phyloP scores from a whole-genome alignment of 2,113 vertebrate genomes.

The Ibidorhyncha struthersii region DNA sequence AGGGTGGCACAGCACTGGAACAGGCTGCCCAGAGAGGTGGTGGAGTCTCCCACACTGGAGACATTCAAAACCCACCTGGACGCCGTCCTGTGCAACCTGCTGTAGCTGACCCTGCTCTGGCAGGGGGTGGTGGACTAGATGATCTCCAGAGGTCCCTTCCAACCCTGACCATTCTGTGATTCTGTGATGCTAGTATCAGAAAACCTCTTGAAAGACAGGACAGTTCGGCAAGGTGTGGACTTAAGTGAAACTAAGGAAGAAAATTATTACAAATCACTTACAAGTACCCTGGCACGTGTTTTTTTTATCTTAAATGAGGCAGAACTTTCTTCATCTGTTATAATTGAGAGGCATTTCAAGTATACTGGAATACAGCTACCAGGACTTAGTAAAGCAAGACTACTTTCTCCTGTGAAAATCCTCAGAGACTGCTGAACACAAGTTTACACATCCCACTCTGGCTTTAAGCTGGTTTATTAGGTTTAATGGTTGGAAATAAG shows the following conservation, averaged over 20 bases:
- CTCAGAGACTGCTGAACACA: not conserved
- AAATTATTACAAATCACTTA: not conserved
- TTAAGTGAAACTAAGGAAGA: not conserved
- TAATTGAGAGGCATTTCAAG: not conserved
- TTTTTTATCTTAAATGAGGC: not conserved
- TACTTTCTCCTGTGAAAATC: not conserved
- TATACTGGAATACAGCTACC: not conserved
- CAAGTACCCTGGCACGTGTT: not conserved
- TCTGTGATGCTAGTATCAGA: not conserved
- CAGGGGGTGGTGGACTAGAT: too few species aligned
- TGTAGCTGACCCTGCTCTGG: too few species aligned
- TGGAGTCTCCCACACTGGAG: too few species aligned
- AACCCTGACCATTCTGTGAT: too few species aligned
- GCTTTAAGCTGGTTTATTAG: not conserved
- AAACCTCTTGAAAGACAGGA: not conserved
- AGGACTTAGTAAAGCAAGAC: not conserved
- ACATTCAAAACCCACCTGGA: too few species aligned
- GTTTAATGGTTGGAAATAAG: conserved; percentile 16
- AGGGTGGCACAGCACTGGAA: too few species aligned
- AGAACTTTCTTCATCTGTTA: not conserved
- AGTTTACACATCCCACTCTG: not conserved
- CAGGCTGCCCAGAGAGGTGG: too few species aligned
- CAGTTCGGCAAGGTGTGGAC: not conserved
- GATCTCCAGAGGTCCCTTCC: too few species aligned
- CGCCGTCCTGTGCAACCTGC: too few species aligned